Conservation (phyloP, 2,888 invertebrate genomes). For the Patella depressa region DNA sequence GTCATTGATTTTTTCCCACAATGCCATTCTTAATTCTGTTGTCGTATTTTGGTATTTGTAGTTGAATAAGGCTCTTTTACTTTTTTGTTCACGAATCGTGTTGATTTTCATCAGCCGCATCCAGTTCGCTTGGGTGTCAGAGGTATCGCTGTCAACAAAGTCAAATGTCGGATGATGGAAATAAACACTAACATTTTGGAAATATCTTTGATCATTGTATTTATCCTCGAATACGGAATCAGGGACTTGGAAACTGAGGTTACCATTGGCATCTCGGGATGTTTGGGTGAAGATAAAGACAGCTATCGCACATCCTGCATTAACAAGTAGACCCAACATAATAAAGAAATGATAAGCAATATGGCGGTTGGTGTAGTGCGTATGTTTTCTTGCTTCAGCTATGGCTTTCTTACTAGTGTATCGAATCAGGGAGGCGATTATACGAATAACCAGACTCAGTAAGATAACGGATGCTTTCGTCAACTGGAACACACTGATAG, state of each 20-base stretch:
- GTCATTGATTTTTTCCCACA: slow-evolving; percentile 36
- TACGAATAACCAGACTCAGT: slow-evolving; percentile 46
- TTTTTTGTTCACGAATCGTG: slow-evolving; percentile 25
- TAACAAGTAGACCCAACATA: slow-evolving; percentile 52
- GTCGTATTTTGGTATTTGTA: slow-evolving; percentile 40
- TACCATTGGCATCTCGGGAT: slow-evolving; percentile 48
- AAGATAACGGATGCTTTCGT: slow-evolving; percentile 52
- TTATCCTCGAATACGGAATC: slow-evolving; percentile 48
- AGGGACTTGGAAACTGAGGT: slow-evolving; percentile 54
- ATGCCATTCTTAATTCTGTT: slow-evolving; percentile 34
- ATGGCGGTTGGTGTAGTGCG: slow-evolving; percentile 41
- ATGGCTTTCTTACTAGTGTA: slow-evolving; percentile 45
- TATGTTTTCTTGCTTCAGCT: slow-evolving; percentile 32
- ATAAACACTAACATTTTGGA: slow-evolving; percentile 55
- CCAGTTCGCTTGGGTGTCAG: slow-evolving; percentile 38
- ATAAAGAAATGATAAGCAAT: slow-evolving; percentile 51
- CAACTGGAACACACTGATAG: slow-evolving; percentile 55
- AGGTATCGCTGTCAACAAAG: slow-evolving; percentile 19
- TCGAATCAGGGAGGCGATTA: slow-evolving; percentile 42
- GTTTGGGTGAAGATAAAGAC: slow-evolving; percentile 60
- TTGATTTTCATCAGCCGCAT: slow-evolving; percentile 38
- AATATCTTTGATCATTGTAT: slow-evolving; percentile 58
- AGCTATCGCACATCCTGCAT: slow-evolving; percentile 46
- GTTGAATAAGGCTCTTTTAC: slow-evolving; percentile 32
- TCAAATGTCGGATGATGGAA: slow-evolving; percentile 53